phyloP scores from a whole-genome alignment of 92 coral and sea anemone genomes.

The Porites rus region DNA sequence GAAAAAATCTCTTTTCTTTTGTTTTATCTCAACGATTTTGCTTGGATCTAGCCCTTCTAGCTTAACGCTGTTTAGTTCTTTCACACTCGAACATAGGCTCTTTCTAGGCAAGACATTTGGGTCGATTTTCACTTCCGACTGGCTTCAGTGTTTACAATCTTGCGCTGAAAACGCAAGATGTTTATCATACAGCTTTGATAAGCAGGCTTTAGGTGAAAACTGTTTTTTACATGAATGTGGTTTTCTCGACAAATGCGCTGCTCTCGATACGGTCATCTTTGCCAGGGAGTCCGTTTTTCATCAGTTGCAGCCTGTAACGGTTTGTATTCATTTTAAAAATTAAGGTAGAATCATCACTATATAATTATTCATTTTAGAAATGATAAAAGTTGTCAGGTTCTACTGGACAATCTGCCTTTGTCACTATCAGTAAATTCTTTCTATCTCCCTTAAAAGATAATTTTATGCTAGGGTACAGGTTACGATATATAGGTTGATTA shows the following conservation, averaged over 20 bases:
- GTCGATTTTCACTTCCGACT: not conserved
- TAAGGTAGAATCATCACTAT: not conserved
- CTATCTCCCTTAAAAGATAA: too few relatives aligned
- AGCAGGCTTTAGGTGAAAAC: not conserved
- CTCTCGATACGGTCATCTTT: not conserved
- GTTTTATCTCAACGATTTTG: not conserved
- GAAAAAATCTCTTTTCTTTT: not conserved
- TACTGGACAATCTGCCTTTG: too few relatives aligned
- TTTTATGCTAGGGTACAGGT: too few relatives aligned
- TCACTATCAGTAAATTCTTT: too few relatives aligned
- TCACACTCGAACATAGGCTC: not conserved
- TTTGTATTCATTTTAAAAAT: not conserved
- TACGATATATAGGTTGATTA: not conserved
- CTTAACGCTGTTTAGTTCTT: not conserved
- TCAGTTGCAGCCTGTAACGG: not conserved
- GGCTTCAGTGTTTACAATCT: not conserved
- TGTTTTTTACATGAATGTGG: slow-evolving; percentile 1
- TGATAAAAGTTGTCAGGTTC: too few relatives aligned
- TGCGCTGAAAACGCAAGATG: not conserved
- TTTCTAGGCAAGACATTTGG: not conserved
- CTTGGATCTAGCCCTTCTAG: not conserved
- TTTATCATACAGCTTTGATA: not conserved
- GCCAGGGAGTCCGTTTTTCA: not conserved
- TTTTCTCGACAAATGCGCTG: not conserved
- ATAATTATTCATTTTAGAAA: not conserved